Evolutionary conservation across 2,888 invertebrate species (phyloP), one percentile per base, ranked within the genome.

Genomic region (Mylabris sibirica): DNA sequence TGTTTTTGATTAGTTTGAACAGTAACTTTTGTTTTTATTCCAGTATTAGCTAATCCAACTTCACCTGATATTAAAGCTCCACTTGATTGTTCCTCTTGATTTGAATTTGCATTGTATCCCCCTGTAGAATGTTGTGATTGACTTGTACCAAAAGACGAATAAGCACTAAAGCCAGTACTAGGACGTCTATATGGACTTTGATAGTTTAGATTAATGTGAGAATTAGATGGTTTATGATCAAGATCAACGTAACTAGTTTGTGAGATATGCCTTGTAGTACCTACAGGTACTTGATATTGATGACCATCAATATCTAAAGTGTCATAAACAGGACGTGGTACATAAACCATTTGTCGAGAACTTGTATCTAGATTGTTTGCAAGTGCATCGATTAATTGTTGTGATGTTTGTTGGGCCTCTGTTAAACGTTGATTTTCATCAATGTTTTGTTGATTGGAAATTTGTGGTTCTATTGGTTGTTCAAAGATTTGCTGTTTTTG

Each of bases 321-420:
- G 2, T 9, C 20, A 24, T 66, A 66, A 41, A 60, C 53, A 14
- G 66, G 61, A 30, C 34, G 60, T n/a, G 66, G 34, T n/a, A 30
- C 14, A 30, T 66, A 62, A 5, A n/a, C 22, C 61, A 59, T 61
- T 57, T 67, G 60, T 60, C 72, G 65, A 67, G 69, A 49, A 22
- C 20, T 53, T 67, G 69, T 30, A 61, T 60, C 68, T 60, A 68
- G 65, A 34, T 59, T 66, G 12, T 59, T 59, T 62, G 60, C 67
- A 22, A 75, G 63, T 34, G 61, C 59, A 65, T 70, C 49, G 53
- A 74, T 72, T 22, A 77, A 65, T 34, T 63, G 59, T 67, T 77
- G 75, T 26, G 77, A 74, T 64, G 75, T 73, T 26, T 62, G 64
- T 71, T 78, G 73, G 26, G 78, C 76, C 49, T 74, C 64, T n/a